Percentiles rank a stretch among this genome's conserved stretches.
Evolutionary conservation across 2,888 invertebrate species (phyloP).

Genomic region (Petrophora chlorosata): DNA sequence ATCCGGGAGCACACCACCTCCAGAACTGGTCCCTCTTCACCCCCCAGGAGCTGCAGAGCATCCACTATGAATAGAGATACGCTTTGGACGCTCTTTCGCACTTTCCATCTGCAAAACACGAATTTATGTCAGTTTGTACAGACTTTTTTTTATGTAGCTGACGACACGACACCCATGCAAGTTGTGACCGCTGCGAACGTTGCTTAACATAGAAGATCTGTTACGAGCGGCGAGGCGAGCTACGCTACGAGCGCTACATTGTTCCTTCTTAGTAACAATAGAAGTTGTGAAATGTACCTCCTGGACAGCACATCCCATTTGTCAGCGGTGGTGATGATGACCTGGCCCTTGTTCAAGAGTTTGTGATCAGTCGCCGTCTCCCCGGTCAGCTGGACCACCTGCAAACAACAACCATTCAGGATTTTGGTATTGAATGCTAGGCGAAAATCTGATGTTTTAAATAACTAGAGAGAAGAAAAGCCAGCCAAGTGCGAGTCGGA

Average conservation of each 20-base stretch:
- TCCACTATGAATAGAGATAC: constrained; percentile 98
- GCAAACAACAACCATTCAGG: too few relatives aligned
- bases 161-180: not conserved
- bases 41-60: constrained; percentile 95
- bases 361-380: constrained; percentile 99
- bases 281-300: too few relatives aligned
- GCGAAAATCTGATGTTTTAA: too few relatives aligned
- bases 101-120: constrained; percentile 96
- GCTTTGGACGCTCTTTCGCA: constrained; percentile 98
- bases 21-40: constrained; percentile 95
- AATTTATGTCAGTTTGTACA: not conserved
- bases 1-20: constrained; percentile 96
- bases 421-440: too few relatives aligned
- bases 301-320: constrained; percentile 99
- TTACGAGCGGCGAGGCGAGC: too few relatives aligned
- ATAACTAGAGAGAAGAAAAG: too few relatives aligned
- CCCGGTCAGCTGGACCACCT: constrained; percentile 96
- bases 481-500: too few relatives aligned
- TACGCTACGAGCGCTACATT: too few relatives aligned
- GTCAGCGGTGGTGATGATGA: constrained; percentile 98
- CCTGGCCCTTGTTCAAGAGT: constrained; percentile 94
- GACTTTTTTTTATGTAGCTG: not conserved
- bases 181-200: too few relatives aligned
- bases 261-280: too few relatives aligned
- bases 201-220: too few relatives aligned